Evolutionary conservation across 2,797 vertebrate species (phyloP), one percentile per base, ranked within the genome.

Genomic region (Falco columbarius): DNA sequence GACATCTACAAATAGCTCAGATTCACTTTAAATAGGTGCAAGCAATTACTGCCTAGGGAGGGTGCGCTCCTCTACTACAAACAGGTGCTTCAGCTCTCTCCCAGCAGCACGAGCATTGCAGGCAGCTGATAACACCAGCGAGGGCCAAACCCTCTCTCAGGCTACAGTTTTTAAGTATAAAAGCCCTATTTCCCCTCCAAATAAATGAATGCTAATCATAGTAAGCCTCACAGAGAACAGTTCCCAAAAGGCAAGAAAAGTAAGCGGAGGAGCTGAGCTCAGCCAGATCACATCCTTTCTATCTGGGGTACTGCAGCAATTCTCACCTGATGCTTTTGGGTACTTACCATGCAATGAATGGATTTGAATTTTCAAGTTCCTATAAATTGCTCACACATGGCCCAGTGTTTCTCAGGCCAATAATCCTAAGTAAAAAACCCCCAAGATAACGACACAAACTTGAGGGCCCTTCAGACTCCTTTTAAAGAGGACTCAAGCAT

Each of bases 271-370:
- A 92, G 15, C 36, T 47, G 61, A 85, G 65, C 87, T 95, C 42
- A 70, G 29, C 34, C 44, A 56, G 27, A 20, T 54, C 3, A 0
- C 20, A 56, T 52, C 65, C 32, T 89, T 95, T 86, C 44, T 58
- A 1, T 55, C 46, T 2, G 2, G 27, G 34, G 27, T 29, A 80
- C 76, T 40, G 30, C n/a, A 85, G 40, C 10, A 76, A 46, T 75
- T 46, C 98, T 97, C 97, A 99, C 98, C 98, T 59, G 98, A 79
- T 65, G 97, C 98, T 93, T 99, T 98, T 98, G 98, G 98, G 94
- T 98, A 98, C 36, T 99, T 98, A 61, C 98, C 97, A 87, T 98
- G 98, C 93, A 98, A 98, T 98, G 98, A 66, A 98, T 98, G 97
- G 97, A 93, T 87, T 98, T 59, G 95, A 99, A 98, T 95, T 98